phyloP scores from a whole-genome alignment of 2,888 invertebrate genomes.

The Aromia moschata region DNA sequence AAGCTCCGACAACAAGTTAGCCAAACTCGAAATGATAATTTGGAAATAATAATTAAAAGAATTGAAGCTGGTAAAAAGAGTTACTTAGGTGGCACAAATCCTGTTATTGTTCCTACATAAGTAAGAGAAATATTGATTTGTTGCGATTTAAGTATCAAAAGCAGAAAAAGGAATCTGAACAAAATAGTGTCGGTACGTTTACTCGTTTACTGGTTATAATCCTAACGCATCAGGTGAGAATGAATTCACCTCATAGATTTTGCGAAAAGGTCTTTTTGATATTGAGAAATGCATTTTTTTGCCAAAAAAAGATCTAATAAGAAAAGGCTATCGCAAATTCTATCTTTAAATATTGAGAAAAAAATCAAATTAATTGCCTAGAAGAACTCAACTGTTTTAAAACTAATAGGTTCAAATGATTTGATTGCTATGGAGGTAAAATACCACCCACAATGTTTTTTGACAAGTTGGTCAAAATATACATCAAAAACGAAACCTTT shows the following conservation, averaged over 20 bases:
- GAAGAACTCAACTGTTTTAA: not conserved
- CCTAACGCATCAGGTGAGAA: not conserved
- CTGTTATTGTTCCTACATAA: not conserved
- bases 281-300: not conserved
- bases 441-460: too few relatives aligned
- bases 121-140: too few relatives aligned
- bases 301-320: too few relatives aligned
- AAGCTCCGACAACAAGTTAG: not conserved
- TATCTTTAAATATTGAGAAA: not conserved
- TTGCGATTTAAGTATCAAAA: not conserved
- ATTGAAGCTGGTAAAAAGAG: not conserved
- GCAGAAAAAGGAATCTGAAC: not conserved
- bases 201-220: not conserved
- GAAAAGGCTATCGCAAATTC: not conserved
- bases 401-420: not conserved
- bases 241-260: too few relatives aligned
- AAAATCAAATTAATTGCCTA: not conserved
- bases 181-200: not conserved
- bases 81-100: not conserved
- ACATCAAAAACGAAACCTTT: too few relatives aligned
- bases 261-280: not conserved
- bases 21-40: not conserved
- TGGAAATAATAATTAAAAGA: not conserved
- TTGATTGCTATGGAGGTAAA: not conserved
- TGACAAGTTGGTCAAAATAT: too few relatives aligned